These are phyloP conservation scores for Globia sparganii DNA, from an alignment of 2,888 invertebrate genomes.

Conservation along the genomic window DNA sequence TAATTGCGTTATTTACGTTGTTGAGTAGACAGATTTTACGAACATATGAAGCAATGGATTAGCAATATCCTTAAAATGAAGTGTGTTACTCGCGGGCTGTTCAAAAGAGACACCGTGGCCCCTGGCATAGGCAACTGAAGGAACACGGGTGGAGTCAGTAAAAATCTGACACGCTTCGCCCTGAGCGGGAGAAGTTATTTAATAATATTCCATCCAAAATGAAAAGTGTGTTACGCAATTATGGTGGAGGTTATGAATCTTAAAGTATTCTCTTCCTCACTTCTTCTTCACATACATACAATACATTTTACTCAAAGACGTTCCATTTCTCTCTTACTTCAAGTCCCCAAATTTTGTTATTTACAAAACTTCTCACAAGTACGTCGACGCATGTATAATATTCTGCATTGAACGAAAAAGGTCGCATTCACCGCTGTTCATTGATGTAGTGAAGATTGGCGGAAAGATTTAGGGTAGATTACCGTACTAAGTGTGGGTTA, in stretches of 20 bases:
- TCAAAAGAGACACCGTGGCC: too few relatives aligned
- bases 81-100: too few relatives aligned
- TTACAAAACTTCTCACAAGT: slow-evolving; percentile 36
- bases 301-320: slow-evolving; percentile 7
- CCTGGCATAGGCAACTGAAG: too few relatives aligned
- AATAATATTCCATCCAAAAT: too few relatives aligned
- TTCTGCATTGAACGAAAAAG: slow-evolving; percentile 53
- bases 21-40: too few relatives aligned
- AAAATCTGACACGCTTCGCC: too few relatives aligned
- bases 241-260: too few relatives aligned
- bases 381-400: slow-evolving; percentile 39
- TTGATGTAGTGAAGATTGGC: slow-evolving; percentile 63
- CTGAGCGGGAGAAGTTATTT: too few relatives aligned
- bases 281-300: slow-evolving; percentile 7
- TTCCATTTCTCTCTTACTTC: background rate
- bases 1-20: background rate
- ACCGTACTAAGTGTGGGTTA: too few relatives aligned
- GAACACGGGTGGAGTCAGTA: too few relatives aligned
- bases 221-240: background rate
- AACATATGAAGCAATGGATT: too few relatives aligned
- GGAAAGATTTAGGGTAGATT: slow-evolving; percentile 64
- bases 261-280: slow-evolving; percentile 2
- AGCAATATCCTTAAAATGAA: too few relatives aligned
- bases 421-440: slow-evolving; percentile 35
- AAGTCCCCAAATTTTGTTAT: slow-evolving; percentile 29